Evolutionary conservation across 2,888 invertebrate species (phyloP).

Genomic region (Aporophyla lueneburgensis): DNA sequence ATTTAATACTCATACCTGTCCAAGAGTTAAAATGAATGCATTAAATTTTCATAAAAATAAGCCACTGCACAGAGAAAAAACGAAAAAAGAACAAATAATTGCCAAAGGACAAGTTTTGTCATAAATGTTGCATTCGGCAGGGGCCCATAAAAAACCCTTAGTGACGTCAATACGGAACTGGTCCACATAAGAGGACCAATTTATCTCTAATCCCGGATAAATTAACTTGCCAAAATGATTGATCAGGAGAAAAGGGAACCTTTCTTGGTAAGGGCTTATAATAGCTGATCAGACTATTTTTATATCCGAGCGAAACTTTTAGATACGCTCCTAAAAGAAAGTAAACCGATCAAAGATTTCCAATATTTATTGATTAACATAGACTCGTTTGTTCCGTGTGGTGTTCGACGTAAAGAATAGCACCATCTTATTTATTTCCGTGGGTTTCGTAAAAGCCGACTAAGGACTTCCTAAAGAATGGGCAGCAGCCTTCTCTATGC

Average conservation of each 20-base stretch:
- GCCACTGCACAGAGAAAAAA: background rate
- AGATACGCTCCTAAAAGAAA: background rate
- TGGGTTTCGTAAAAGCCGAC: too few relatives aligned
- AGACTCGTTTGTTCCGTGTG: background rate
- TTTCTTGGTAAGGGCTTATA: background rate
- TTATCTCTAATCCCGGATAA: conserved; percentile 26
- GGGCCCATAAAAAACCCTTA: background rate
- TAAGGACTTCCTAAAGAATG: too few relatives aligned
- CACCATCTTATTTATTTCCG: too few relatives aligned
- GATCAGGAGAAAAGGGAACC: conserved; percentile 16
- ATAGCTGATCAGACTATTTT: conserved; percentile 13
- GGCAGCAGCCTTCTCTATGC: too few relatives aligned
- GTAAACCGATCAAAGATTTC: background rate
- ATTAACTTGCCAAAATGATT: conserved; percentile 45
- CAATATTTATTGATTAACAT: background rate
- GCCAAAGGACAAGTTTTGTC: background rate
- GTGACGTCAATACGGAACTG: background rate
- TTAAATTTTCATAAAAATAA: too few relatives aligned
- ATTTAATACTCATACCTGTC: too few relatives aligned
- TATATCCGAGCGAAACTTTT: background rate
- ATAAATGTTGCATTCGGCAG: background rate
- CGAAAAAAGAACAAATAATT: background rate
- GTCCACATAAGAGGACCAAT: conserved; percentile 10
- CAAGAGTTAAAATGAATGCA: too few relatives aligned
- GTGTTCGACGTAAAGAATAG: too few relatives aligned